These are phyloP conservation scores for Leucozona laternaria DNA, from an alignment of 2,888 invertebrate genomes.

Conservation along the genomic window DNA sequence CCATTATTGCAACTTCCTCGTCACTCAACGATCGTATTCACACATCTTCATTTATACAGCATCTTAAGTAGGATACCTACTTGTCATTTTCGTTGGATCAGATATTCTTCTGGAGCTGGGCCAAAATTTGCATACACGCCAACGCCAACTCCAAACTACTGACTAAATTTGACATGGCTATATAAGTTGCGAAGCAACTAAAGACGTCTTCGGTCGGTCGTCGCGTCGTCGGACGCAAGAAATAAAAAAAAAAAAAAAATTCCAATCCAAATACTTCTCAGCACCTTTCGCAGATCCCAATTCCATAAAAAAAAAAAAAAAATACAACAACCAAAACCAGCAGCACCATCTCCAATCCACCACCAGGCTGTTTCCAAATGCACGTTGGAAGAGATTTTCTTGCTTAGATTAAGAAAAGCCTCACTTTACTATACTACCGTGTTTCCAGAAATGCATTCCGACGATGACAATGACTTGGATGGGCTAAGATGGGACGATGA, in stretches of 20 bases:
- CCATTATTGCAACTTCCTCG: conserved; percentile 50
- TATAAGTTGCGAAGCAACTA: conserved; percentile 6
- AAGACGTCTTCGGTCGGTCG: conserved; percentile 1
- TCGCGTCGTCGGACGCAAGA: conserved; percentile 11
- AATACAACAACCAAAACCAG: not conserved
- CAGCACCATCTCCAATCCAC: conserved; percentile 13
- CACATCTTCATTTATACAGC: conserved; percentile 53
- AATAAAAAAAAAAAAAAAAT: conserved; percentile 31
- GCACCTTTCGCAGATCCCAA: conserved; percentile 59
- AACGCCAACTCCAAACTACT: conserved; percentile 31
- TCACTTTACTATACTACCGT: conserved; percentile 64
- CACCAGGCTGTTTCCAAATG: conserved; percentile 28
- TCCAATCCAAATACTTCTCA: conserved; percentile 70
- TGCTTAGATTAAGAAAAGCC: conserved; percentile 66
- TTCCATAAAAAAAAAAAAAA: not conserved
- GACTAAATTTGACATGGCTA: conserved; percentile 58
- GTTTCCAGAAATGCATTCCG: conserved; percentile 53
- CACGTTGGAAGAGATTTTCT: conserved; percentile 60
- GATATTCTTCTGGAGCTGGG: not conserved
- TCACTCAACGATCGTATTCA: conserved; percentile 53
- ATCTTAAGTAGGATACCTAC: conserved; percentile 38
- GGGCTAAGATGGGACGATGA: conserved; percentile 24
- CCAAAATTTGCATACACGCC: conserved; percentile 67
- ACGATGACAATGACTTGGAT: conserved; percentile 34
- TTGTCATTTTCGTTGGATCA: conserved; percentile 57